Conservation (phyloP, 37 sponge, comb jelly and placozoan genomes). For the Diacarnus erythraeanus region DNA sequence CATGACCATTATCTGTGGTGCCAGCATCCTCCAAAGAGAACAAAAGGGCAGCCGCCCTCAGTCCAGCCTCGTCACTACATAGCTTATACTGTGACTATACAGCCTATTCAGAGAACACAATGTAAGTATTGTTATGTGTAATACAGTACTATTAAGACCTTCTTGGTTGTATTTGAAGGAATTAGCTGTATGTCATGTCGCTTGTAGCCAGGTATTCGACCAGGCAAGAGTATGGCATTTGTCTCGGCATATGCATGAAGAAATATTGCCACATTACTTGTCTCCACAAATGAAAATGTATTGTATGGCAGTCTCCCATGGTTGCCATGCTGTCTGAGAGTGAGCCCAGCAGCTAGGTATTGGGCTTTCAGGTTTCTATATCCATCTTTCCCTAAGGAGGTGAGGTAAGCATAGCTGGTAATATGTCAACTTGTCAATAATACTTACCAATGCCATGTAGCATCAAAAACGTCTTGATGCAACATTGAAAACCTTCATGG, state of each 20-base stretch:
- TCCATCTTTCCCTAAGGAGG: not conserved
- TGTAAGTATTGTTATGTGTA: not conserved
- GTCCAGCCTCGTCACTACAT: slow-evolving; percentile 14
- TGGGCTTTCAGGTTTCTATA: not conserved
- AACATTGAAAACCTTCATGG: not conserved
- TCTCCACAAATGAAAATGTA: not conserved
- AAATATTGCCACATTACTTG: slow-evolving; percentile 17
- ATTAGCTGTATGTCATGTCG: slow-evolving; percentile 46
- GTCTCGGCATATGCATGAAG: slow-evolving; percentile 32
- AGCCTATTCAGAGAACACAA: not conserved
- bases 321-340: slow-evolving; percentile 29
- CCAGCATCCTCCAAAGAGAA: slow-evolving; percentile 32
- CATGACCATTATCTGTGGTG: slow-evolving; percentile 40
- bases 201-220: slow-evolving; percentile 55
- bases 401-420: not conserved
- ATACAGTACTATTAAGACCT: too few species aligned
- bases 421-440: not conserved
- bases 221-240: slow-evolving; percentile 49
- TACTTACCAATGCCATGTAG: slow-evolving; percentile 8
- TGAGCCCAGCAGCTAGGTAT: slow-evolving; percentile 4
- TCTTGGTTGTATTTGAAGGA: slow-evolving; percentile 42
- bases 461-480: not conserved
- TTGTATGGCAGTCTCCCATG: slow-evolving; percentile 18
- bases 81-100: slow-evolving; percentile 34
- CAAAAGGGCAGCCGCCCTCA: slow-evolving; percentile 29